phyloP scores from a whole-genome alignment of 2,797 vertebrate genomes.

The Diceros bicornis region DNA sequence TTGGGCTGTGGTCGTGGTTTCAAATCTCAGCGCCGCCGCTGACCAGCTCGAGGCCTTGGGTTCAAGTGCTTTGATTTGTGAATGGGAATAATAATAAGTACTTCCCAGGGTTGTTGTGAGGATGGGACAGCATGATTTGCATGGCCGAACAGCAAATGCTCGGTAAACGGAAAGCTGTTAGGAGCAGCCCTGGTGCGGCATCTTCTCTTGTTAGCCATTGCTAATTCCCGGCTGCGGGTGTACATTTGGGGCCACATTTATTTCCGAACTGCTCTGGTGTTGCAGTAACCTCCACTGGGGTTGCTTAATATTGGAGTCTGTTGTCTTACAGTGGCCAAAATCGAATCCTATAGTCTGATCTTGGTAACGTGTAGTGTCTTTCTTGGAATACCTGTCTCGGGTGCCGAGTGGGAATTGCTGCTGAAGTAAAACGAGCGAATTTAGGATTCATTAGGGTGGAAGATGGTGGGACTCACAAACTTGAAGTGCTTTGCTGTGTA shows the following conservation, averaged over 20 bases:
- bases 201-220: background rate
- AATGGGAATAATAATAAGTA: background rate
- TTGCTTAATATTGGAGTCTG: constrained; percentile 70
- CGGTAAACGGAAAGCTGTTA: background rate
- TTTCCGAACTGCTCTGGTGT: constrained; percentile 15
- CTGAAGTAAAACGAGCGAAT: background rate
- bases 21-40: background rate
- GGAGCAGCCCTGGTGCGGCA: background rate
- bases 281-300: constrained; percentile 49
- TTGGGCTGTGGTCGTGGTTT: constrained; percentile 11
- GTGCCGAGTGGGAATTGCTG: background rate
- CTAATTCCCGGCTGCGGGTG: background rate
- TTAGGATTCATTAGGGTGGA: background rate
- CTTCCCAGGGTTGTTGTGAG: background rate
- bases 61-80: background rate
- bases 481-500: constrained; percentile 44
- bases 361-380: background rate
- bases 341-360: background rate
- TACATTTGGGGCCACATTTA: background rate
- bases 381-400: constrained; percentile 3
- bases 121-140: background rate
- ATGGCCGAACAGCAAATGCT: background rate
- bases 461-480: background rate
- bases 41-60: background rate
- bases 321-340: background rate